These are phyloP conservation scores for Drosophila histrio DNA, from an alignment of 2,888 invertebrate genomes.

Conservation along the genomic window DNA sequence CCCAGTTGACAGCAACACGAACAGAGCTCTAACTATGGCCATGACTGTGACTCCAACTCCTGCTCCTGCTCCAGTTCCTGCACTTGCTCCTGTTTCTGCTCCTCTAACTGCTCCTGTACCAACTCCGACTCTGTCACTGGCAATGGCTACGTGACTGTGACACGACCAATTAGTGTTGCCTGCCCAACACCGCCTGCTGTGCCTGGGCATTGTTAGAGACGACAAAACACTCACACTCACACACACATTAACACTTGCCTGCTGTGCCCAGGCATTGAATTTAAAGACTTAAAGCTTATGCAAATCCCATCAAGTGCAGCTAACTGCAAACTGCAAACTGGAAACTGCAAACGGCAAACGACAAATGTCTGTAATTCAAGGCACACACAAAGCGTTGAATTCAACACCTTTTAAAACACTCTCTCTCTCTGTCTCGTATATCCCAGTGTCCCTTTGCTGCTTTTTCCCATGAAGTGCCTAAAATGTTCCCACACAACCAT, in stretches of 20 bases:
- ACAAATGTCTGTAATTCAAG: slow-evolving; percentile 52
- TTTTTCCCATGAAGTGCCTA: slow-evolving; percentile 29
- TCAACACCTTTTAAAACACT: slow-evolving; percentile 57
- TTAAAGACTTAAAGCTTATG: slow-evolving; percentile 70
- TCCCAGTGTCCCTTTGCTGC: not conserved
- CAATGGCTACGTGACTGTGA: slow-evolving; percentile 67
- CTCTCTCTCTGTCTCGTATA: not conserved
- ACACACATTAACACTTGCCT: not conserved
- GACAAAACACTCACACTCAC: not conserved
- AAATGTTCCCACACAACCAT: slow-evolving; percentile 45
- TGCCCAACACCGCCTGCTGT: slow-evolving; percentile 23
- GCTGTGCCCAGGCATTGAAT: slow-evolving; percentile 32
- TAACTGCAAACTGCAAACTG: slow-evolving; percentile 26
- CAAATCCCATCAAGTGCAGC: slow-evolving; percentile 45
- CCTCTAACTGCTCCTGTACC: not conserved
- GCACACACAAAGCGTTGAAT: slow-evolving; percentile 52
- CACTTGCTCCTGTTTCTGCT: not conserved
- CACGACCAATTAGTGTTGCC: slow-evolving; percentile 75
- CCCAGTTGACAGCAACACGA: slow-evolving; percentile 27
- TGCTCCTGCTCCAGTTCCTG: not conserved
- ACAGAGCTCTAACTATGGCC: not conserved
- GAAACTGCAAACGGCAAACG: slow-evolving; percentile 26
- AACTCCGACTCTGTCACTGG: not conserved
- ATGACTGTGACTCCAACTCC: not conserved
- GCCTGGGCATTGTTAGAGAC: slow-evolving; percentile 20